phyloP scores from a whole-genome alignment of 2,888 invertebrate species.

The Sthenelais limicola region DNA sequence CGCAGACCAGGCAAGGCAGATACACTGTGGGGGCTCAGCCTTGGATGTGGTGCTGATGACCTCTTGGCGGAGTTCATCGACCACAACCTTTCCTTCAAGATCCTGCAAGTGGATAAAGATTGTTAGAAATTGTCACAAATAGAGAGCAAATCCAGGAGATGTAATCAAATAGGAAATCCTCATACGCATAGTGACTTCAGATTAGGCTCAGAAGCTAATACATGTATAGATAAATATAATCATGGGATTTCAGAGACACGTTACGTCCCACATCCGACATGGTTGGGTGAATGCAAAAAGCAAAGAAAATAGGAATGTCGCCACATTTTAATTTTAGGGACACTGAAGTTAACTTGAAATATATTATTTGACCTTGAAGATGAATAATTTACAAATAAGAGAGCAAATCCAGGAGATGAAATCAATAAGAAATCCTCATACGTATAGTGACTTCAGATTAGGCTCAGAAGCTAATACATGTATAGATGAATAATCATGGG shows the following conservation, averaged over 20 bases:
- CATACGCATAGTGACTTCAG: background rate
- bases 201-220: slow-evolving; percentile 24
- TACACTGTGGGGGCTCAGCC: slow-evolving; percentile 94
- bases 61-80: slow-evolving; percentile 98
- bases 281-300: no score
- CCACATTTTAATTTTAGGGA: no score
- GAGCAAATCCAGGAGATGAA: no score
- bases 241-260: slow-evolving; percentile 7
- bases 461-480: slow-evolving; percentile 43
- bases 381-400: no score
- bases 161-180: slow-evolving; percentile 5
- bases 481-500: slow-evolving; percentile 32
- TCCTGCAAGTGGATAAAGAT: slow-evolving; percentile 77
- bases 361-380: no score
- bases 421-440: slow-evolving; percentile 11
- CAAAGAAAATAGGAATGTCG: no score
- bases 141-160: background rate
- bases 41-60: slow-evolving; percentile 83
- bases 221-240: slow-evolving; percentile 19
- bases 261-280: no score
- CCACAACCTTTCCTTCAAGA: slow-evolving; percentile 99
- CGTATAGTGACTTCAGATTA: slow-evolving; percentile 20
- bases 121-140: background rate
- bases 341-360: no score
- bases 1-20: slow-evolving; percentile 98